Evolutionary conservation across 2,888 invertebrate genomes (phyloP).

Genomic region (Chaitophorus viminalis): DNA sequence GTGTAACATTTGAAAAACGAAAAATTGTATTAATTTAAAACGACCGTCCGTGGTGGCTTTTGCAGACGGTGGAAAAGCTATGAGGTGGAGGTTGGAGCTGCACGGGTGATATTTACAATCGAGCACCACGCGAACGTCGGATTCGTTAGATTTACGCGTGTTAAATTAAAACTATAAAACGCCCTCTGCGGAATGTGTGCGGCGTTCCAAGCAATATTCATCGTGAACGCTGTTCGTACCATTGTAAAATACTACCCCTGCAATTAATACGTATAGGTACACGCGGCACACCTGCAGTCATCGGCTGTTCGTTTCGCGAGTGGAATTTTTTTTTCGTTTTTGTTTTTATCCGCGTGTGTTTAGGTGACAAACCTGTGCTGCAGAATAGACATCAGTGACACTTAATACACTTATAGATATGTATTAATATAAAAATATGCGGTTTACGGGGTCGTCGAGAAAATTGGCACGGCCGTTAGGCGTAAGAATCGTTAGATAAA

Average conservation of each 20-base stretch:
- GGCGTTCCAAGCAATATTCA: not conserved
- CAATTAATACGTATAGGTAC: not conserved
- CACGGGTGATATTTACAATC: not conserved
- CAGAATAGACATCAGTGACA: no score
- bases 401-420: no score
- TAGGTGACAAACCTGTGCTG: no score
- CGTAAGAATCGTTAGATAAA: no score
- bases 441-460: no score
- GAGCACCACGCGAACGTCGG: not conserved
- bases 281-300: not conserved
- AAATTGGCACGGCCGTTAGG: no score
- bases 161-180: slow-evolving; percentile 29
- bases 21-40: not conserved
- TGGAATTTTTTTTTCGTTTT: not conserved
- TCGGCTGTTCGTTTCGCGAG: not conserved
- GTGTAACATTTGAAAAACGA: not conserved
- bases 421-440: no score
- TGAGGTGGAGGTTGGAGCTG: not conserved
- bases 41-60: no score
- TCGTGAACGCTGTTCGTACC: not conserved
- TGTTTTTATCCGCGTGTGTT: no score
- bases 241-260: not conserved
- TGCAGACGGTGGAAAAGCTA: no score
- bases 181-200: not conserved
- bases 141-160: not conserved